Evolutionary conservation across 2,797 vertebrate species (phyloP), one percentile per base, ranked within the genome.

Genomic region (Mastacembelus armatus): DNA sequence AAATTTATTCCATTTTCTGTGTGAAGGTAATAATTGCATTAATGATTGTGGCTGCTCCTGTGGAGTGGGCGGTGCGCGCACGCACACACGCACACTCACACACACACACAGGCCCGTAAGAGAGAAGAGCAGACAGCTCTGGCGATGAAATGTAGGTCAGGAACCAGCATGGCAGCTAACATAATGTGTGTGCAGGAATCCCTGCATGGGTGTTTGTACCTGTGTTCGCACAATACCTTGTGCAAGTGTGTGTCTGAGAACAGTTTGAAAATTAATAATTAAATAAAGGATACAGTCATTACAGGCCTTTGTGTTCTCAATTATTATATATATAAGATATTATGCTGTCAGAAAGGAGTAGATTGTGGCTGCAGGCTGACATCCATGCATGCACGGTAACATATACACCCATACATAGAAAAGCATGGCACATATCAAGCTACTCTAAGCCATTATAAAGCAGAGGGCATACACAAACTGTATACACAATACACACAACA

Each of bases 81-180:
- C n/a, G n/a, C n/a, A n/a, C n/a, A n/a, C n/a, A n/a, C n/a, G n/a
- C n/a, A n/a, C n/a, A n/a, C n/a, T n/a, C n/a, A n/a, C n/a, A n/a
- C 35, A 49, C 58, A 55, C 47, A 43, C 15, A 48, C 7, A 45
- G 50, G 50, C 67, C 75, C 82, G 64, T 40, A 68, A 61, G 67
- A 84, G 72, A 80, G 58, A 59, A 6, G 39, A 47, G 51, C 80
- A 85, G 84, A 86, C 86, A 79, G 66, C 52, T 21, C 75, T 82
- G 68, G 73, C 83, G 72, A 43, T 78, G 65, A 86, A 85, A 89
- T 89, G 66, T 89, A 88, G 90, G 87, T 87, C 88, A 91, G 76
- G 50, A 72, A 74, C 55, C 62, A 80, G 60, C 12, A 35, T 59
- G 59, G 65, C 72, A 70, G 66, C 47, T n/a, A 74, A 44, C 84